A percentile compares a stretch with the other conserved stretches of the same genome.
Evolutionary conservation across 2,113 vertebrate genomes (phyloP).

Genomic region (Herpetotheres cachinnans): DNA sequence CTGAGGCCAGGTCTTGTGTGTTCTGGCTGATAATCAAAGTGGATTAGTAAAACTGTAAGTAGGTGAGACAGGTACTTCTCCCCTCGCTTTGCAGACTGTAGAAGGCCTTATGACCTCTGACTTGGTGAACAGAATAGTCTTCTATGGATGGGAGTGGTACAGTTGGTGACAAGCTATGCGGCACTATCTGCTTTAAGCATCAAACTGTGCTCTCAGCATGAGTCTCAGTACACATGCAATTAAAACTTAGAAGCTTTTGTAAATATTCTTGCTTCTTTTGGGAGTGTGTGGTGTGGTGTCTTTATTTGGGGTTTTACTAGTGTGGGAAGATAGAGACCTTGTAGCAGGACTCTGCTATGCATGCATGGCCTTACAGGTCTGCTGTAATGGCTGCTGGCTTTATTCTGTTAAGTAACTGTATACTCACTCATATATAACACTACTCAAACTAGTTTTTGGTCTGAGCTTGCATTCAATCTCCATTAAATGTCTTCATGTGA

Average conservation of each 20-base stretch:
- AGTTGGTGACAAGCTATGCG: background rate
- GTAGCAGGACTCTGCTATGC: background rate
- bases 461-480: background rate
- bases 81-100: background rate
- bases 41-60: background rate
- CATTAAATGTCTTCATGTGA: constrained; percentile 2
- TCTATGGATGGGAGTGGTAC: background rate
- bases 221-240: background rate
- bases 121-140: background rate
- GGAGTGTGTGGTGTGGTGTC: background rate
- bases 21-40: background rate
- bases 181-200: background rate
- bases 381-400: background rate
- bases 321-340: background rate
- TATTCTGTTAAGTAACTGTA: background rate
- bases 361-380: background rate
- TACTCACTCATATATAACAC: too few relatives aligned
- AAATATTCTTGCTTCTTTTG: background rate
- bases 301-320: background rate
- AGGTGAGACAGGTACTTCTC: background rate
- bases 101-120: background rate
- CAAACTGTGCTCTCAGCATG: background rate
- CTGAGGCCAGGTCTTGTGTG: background rate
- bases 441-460: background rate
- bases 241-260: background rate